Evolutionary conservation across 1,140 invertebrate genomes (phyloP), one percentile per base, ranked within the genome.

Genomic region (Druon quercuslanigerum): DNA sequence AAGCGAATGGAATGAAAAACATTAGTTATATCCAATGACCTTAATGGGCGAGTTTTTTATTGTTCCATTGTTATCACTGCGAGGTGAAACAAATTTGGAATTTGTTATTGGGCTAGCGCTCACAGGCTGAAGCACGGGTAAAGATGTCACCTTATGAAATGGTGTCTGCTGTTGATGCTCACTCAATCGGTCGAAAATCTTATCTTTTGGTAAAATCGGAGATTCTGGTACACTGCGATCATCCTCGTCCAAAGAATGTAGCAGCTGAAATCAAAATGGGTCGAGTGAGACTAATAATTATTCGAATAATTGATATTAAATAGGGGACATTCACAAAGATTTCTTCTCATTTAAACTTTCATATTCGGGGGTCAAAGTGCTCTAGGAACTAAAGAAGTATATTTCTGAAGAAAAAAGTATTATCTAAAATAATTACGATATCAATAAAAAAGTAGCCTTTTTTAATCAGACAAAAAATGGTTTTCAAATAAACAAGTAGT

Each of bases 201-300:
- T 84, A 76, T 91, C 85, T 54, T 86, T 82, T 14, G 84, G 85
- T 71, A 90, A 84, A 54, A 88, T 80, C n/a, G 90, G 90, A 82
- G 91, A 91, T 86, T 91, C 88, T 82, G 88, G 83, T 72, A 86
- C 83, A 79, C 92, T 92, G 17, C 89, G 86, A 75, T 94, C 93
- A 82, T 95, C 94, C 82, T 94, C 94, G 60, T 94, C 94, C 56
- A 95, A 91, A 11, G 94, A 94, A 81, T 95, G 93, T 33, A 95
- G 87, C 17, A 95, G 87, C 94, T 93, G 75, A 46, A 83, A 81
- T 77, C 40, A 46, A 46, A 46, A 46, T 46, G 7, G 6, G 2
- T 51, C 5, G 6, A 57, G 19, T 46, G 25, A 33, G 5, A 2
- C 3, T 25, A 33, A 33, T 3, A 33, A 33, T 33, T 33, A 33